phyloP scores from a whole-genome alignment of 2,888 invertebrate species.

The Schizaphis graminum region DNA sequence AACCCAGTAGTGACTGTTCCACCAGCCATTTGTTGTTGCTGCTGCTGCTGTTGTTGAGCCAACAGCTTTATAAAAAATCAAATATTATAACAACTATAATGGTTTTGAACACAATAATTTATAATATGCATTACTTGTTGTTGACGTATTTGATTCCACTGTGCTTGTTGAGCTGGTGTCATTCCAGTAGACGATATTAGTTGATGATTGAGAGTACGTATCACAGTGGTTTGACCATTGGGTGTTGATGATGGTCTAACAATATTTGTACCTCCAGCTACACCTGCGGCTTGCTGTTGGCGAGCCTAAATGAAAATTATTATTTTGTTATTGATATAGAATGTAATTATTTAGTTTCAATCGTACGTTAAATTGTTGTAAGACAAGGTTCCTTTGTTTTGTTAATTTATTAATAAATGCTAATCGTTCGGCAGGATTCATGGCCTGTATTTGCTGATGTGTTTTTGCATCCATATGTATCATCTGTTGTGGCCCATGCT shows the following conservation, averaged over 20 bases:
- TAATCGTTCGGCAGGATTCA: conserved; percentile 72
- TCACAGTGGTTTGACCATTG: conserved; percentile 65
- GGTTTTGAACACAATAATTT: not conserved
- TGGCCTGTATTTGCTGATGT: conserved; percentile 85
- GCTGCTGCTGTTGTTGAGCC: conserved; percentile 69
- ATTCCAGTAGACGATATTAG: conserved; percentile 65
- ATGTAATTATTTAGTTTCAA: conserved; percentile 5
- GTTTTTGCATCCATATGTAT: conserved; percentile 88
- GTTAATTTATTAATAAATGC: conserved; percentile 65
- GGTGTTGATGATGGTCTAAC: conserved; percentile 61
- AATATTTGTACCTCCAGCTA: conserved; percentile 61
- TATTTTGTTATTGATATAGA: not conserved
- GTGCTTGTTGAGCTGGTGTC: conserved; percentile 65
- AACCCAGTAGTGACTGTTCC: conserved; percentile 60
- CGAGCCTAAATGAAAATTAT: conserved; percentile 54
- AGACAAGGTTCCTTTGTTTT: conserved; percentile 72
- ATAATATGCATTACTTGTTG: conserved; percentile 61
- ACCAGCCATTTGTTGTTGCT: conserved; percentile 68
- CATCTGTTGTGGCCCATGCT: conserved; percentile 70
- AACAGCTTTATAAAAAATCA: conserved; percentile 61
- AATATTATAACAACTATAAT: not conserved
- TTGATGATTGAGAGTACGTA: conserved; percentile 66
- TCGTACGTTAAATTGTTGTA: conserved; percentile 69
- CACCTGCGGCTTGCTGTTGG: conserved; percentile 61
- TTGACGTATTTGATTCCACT: conserved; percentile 66